Evolutionary conservation across 2,888 invertebrate genomes (phyloP).

Genomic region (Cancer borealis): DNA sequence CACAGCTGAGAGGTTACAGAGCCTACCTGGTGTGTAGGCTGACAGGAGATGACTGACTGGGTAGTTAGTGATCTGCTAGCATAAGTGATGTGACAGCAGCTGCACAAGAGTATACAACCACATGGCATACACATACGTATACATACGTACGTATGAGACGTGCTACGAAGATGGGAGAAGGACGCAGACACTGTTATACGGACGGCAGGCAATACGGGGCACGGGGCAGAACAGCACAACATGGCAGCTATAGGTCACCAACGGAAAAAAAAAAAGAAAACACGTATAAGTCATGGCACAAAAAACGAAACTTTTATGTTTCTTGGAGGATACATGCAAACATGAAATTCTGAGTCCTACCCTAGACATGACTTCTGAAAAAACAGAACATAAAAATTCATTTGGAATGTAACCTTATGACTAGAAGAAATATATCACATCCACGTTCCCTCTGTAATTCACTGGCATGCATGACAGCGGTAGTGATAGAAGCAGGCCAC

Average conservation of each 20-base stretch:
- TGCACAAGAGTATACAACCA: conserved; percentile 74
- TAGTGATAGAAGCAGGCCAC: neutral
- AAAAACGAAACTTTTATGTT: conserved; percentile 63
- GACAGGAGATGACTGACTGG: conserved; percentile 65
- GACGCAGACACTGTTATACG: conserved; percentile 77
- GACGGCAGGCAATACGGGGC: conserved; percentile 77
- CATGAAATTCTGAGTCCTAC: conserved; percentile 56
- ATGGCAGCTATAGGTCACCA: conserved; percentile 76
- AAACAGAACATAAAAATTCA: conserved; percentile 44
- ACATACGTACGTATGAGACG: conserved; percentile 77
- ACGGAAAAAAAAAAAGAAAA: conserved; percentile 71
- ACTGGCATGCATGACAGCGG: conserved; percentile 37
- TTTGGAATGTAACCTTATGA: conserved; percentile 65
- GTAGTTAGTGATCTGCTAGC: conserved; percentile 67
- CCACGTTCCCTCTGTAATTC: conserved; percentile 29
- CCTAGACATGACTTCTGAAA: conserved; percentile 59
- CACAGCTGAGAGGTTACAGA: conserved; percentile 62
- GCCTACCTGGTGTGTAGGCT: conserved; percentile 61
- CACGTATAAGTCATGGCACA: conserved; percentile 75
- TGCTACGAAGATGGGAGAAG: conserved; percentile 77
- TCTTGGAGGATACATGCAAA: conserved; percentile 66
- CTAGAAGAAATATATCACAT: conserved; percentile 45
- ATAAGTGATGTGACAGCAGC: conserved; percentile 70
- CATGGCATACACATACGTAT: conserved; percentile 74
- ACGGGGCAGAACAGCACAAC: conserved; percentile 76